Evolutionary conservation across 2,113 vertebrate genomes (phyloP).

Genomic region (Gorsachius goisagi): DNA sequence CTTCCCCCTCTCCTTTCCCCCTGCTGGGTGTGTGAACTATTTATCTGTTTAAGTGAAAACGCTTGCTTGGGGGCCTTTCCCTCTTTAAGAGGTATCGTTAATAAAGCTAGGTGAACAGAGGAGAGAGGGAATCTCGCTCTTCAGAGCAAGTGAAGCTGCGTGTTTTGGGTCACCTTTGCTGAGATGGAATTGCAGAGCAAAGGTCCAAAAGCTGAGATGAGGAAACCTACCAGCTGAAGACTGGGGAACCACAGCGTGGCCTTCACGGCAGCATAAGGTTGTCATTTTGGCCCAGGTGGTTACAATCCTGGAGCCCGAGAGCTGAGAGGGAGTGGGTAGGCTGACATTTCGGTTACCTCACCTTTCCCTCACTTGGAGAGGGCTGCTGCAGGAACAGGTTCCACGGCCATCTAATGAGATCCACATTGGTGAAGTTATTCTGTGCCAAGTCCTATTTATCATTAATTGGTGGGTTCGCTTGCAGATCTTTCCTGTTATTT

Average conservation of each 20-base stretch:
- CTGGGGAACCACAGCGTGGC: constrained; percentile 9
- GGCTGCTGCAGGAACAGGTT: constrained; percentile 70
- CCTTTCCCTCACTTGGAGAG: constrained; percentile 65
- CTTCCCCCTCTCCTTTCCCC: constrained; percentile 30
- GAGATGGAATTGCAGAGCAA: constrained; percentile 33
- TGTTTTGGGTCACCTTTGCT: not conserved
- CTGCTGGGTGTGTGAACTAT: constrained; percentile 43
- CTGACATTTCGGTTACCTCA: constrained; percentile 73
- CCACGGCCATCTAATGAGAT: constrained; percentile 74
- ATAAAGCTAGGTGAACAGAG: constrained; percentile 51
- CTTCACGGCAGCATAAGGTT: constrained; percentile 67
- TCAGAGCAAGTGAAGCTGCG: not conserved
- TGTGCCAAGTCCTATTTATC: constrained; percentile 70
- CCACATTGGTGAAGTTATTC: constrained; percentile 67
- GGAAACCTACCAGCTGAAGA: constrained; percentile 49
- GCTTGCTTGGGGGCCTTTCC: constrained; percentile 62
- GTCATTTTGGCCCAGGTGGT: constrained; percentile 77
- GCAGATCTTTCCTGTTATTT: constrained; percentile 74
- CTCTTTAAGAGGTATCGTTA: constrained; percentile 46
- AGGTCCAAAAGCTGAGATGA: constrained; percentile 29
- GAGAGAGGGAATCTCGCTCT: not conserved
- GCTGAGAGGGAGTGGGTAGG: not conserved
- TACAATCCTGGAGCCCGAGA: constrained; percentile 62
- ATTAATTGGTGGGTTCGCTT: constrained; percentile 70
- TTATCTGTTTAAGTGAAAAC: constrained; percentile 75